These are phyloP conservation scores for Saccostrea cuccullata DNA, from an alignment of 1,140 invertebrate genomes.

Conservation along the genomic window DNA sequence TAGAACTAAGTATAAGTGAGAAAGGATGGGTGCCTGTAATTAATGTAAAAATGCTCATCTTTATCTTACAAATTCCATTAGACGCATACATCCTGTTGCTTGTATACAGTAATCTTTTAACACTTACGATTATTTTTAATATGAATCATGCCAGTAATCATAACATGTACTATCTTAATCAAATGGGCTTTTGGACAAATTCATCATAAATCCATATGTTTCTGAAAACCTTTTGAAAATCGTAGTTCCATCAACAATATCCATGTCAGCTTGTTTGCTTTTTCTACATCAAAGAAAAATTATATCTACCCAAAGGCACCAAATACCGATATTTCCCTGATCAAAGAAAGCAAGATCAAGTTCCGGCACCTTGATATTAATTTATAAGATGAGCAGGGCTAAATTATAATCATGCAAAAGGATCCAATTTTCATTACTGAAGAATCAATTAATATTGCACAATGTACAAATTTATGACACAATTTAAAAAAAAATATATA, in stretches of 20 bases:
- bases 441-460: no score
- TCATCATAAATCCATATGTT: not conserved
- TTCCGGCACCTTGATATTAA: not conserved
- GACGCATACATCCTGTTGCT: not conserved
- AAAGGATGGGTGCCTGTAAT: no score
- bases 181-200: not conserved
- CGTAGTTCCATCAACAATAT: slow-evolving; percentile 2
- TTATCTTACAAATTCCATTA: not conserved
- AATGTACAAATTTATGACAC: no score
- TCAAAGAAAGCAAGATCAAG: slow-evolving; percentile 11
- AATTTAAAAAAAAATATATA: no score
- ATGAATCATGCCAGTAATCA: not conserved
- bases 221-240: slow-evolving; percentile 12
- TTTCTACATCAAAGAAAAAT: slow-evolving; percentile 3
- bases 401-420: not conserved
- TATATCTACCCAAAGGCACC: not conserved
- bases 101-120: not conserved
- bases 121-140: not conserved
- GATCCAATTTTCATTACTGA: not conserved
- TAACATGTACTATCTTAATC: slow-evolving; percentile 4
- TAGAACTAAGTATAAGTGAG: no score
- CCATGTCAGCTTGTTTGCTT: not conserved
- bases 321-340: not conserved
- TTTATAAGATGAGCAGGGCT: not conserved
- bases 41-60: no score